phyloP scores from a whole-genome alignment of 2,797 vertebrate species.

The Schizothorax lantsangensis region DNA sequence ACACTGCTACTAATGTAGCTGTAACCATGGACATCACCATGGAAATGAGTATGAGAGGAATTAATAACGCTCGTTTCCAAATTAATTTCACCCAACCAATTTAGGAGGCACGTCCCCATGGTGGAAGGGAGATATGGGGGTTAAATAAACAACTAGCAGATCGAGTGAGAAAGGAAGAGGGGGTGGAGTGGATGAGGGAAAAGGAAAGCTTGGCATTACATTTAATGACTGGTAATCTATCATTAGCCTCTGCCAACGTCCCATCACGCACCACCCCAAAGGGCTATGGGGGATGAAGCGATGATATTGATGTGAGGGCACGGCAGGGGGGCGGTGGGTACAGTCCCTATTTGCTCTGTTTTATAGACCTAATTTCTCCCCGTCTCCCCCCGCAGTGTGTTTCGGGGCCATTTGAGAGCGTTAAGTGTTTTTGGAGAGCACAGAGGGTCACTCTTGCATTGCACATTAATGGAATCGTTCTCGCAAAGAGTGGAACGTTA shows the following conservation, averaged over 20 bases:
- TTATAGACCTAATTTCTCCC: conserved; percentile 62
- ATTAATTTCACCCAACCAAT: conserved; percentile 79
- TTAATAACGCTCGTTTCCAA: conserved; percentile 70
- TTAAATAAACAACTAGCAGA: conserved; percentile 64
- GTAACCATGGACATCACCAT: conserved; percentile 67
- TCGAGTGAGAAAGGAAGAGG: conserved; percentile 36
- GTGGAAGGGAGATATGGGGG: conserved; percentile 55
- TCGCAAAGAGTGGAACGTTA: conserved; percentile 60
- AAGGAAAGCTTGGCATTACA: conserved; percentile 67
- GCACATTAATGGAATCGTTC: conserved; percentile 70
- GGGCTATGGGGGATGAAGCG: conserved; percentile 54
- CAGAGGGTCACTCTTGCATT: conserved; percentile 64
- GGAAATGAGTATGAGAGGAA: conserved; percentile 65
- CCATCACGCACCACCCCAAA: conserved; percentile 72
- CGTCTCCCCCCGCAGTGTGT: conserved; percentile 47
- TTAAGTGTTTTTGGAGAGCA: conserved; percentile 70
- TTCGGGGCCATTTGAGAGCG: conserved; percentile 61
- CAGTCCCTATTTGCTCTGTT: conserved; percentile 66
- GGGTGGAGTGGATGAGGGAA: conserved; percentile 9
- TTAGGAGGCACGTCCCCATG: conserved; percentile 58
- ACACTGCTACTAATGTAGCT: conserved; percentile 50
- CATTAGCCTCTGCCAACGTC: conserved; percentile 84
- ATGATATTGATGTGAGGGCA: conserved; percentile 60
- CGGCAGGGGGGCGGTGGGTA: conserved; percentile 34
- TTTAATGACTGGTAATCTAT: conserved; percentile 84